Evolutionary conservation across 35 echinoderm and acorn worm genomes (phyloP).

Genomic region (Ptychodera flava): DNA sequence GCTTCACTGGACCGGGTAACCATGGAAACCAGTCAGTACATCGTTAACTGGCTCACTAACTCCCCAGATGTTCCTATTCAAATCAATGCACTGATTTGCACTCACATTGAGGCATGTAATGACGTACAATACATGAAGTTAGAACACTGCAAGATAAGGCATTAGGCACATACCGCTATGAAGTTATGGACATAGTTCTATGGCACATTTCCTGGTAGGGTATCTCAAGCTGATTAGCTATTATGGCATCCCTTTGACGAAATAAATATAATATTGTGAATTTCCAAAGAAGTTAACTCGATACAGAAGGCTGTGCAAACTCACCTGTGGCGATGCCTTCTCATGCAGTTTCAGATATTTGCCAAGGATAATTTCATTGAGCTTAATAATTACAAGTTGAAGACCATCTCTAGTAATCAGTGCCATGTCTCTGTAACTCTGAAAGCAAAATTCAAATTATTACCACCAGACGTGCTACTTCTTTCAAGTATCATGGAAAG

Average conservation of each 20-base stretch:
- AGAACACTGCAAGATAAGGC: background rate
- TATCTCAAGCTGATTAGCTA: too few relatives aligned
- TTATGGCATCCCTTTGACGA: too few relatives aligned
- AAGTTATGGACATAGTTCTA: background rate
- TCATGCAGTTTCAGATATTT: slow-evolving; percentile 74
- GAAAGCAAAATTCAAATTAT: slow-evolving; percentile 4
- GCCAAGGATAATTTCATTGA: slow-evolving; percentile 73
- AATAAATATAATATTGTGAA: too few relatives aligned
- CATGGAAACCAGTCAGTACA: too few relatives aligned
- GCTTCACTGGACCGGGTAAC: too few relatives aligned
- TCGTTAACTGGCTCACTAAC: too few relatives aligned
- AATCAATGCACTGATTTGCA: too few relatives aligned
- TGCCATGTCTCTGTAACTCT: slow-evolving; percentile 79
- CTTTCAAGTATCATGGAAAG: background rate
- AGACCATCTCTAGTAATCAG: slow-evolving; percentile 82
- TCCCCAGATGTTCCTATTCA: too few relatives aligned
- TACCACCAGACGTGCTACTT: background rate
- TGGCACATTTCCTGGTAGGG: too few relatives aligned
- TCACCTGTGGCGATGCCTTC: slow-evolving; percentile 65
- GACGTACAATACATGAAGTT: background rate
- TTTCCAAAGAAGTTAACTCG: too few relatives aligned
- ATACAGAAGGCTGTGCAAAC: too few relatives aligned
- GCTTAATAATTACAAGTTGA: slow-evolving; percentile 36
- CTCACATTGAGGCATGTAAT: background rate
- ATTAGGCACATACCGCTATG: background rate